A percentile compares a stretch with the other conserved stretches of the same genome.
Conservation (phyloP, 2,888 invertebrate genomes). For the Sphecodes monilicornis region DNA sequence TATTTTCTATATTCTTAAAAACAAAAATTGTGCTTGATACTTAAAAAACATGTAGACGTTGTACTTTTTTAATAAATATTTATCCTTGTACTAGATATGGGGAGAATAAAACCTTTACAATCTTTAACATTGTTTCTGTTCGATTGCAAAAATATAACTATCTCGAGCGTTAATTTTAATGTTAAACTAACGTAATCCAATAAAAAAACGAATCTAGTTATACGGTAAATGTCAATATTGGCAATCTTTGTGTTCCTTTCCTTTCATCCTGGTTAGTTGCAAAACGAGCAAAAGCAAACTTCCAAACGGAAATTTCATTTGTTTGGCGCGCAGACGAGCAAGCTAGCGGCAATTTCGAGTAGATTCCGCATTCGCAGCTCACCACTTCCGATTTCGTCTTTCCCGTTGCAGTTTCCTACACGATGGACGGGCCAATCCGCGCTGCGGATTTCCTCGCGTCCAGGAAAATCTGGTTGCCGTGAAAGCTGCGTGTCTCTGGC, state of each 20-base stretch:
- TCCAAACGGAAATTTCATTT: conserved; percentile 63
- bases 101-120: too few relatives aligned
- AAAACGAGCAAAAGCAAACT: conserved; percentile 53
- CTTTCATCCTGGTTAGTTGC: not conserved
- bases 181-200: not conserved
- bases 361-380: conserved; percentile 61
- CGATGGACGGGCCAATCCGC: conserved; percentile 42
- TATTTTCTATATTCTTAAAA: too few relatives aligned
- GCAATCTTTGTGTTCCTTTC: conserved; percentile 22
- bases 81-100: too few relatives aligned
- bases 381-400: conserved; percentile 63
- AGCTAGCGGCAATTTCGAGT: conserved; percentile 61
- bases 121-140: not conserved
- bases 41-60: too few relatives aligned
- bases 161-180: not conserved
- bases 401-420: conserved; percentile 55
- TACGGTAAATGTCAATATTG: not conserved
- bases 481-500: conserved; percentile 25
- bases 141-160: not conserved
- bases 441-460: conserved; percentile 9
- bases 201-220: conserved; percentile 16
- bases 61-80: too few relatives aligned
- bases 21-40: too few relatives aligned
- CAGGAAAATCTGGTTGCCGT: conserved; percentile 47
- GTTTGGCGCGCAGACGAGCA: conserved; percentile 49